A percentile compares a stretch with the other conserved stretches of the same genome.
Conservation (phyloP, 23 tunicate genomes). For the Phallusia fumigata region DNA sequence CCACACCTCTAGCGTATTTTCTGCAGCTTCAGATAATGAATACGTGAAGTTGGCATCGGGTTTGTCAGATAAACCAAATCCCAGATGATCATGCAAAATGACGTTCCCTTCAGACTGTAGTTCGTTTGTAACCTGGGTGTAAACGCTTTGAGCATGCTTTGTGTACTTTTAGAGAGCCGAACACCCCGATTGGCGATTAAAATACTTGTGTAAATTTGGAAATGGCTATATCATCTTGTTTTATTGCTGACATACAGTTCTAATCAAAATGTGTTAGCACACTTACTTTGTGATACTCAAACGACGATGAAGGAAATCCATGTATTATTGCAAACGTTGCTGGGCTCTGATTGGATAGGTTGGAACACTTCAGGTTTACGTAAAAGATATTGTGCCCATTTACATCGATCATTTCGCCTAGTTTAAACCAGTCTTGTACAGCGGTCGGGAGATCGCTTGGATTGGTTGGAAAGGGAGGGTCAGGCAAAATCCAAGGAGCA, state of each 20-base stretch:
- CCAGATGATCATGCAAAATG: slow-evolving; percentile 88
- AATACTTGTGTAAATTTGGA: neutral
- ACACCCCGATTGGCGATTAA: neutral
- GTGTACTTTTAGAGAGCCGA: no score
- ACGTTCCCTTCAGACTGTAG: slow-evolving; percentile 73
- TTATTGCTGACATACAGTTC: neutral
- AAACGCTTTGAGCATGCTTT: no score
- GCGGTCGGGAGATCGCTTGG: slow-evolving; percentile 32
- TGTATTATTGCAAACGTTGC: slow-evolving; percentile 90
- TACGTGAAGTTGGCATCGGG: slow-evolving; percentile 81
- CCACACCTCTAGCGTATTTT: slow-evolving; percentile 65
- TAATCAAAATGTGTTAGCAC: neutral
- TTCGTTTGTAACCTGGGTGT: slow-evolving; percentile 42
- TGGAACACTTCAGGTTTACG: slow-evolving; percentile 41
- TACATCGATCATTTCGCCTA: slow-evolving; percentile 37
- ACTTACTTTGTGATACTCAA: slow-evolving; percentile 80
- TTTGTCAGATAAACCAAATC: slow-evolving; percentile 96
- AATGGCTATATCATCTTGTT: neutral
- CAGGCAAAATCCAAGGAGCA: slow-evolving; percentile 22
- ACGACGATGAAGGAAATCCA: slow-evolving; percentile 95
- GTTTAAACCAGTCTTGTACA: slow-evolving; percentile 52
- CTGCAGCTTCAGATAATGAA: slow-evolving; percentile 88
- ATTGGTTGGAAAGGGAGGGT: slow-evolving; percentile 19
- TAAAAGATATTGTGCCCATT: slow-evolving; percentile 65
- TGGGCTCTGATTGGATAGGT: slow-evolving; percentile 16